Conservation (phyloP, 1,140 invertebrate genomes). For the Mya arenaria region DNA sequence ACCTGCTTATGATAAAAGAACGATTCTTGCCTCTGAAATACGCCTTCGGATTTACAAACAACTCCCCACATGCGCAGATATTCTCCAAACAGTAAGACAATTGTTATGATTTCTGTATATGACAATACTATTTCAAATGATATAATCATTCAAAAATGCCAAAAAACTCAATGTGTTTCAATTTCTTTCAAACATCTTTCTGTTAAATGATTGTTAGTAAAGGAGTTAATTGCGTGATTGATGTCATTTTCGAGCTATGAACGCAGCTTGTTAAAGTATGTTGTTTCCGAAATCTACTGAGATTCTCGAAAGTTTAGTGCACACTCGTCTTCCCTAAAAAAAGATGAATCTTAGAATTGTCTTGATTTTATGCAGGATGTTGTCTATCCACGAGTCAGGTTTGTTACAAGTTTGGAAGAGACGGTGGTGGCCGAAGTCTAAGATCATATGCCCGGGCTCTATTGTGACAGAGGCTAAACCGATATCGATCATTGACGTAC, state of each 20-base stretch:
- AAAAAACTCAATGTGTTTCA: not conserved
- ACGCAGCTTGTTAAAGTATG: not conserved
- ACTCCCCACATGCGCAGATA: conserved; percentile 29
- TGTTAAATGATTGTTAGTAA: not conserved
- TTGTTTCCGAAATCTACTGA: not conserved
- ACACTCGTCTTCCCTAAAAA: not conserved
- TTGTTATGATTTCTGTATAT: not conserved
- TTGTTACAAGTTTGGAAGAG: conserved; percentile 41
- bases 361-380: conserved; percentile 26
- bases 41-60: conserved; percentile 28
- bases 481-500: conserved; percentile 27
- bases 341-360: not conserved
- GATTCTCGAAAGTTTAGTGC: not conserved
- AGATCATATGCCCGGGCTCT: not conserved
- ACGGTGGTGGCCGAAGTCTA: conserved; percentile 43
- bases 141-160: not conserved
- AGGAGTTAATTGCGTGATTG: not conserved
- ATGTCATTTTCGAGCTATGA: not conserved
- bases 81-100: conserved; percentile 17
- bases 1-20: conserved; percentile 45
- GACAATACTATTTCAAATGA: not conserved
- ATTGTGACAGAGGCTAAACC: conserved; percentile 34
- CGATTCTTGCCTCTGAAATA: conserved; percentile 29
- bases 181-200: not conserved
- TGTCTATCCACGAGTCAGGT: conserved; percentile 43